Base-by-base conservation (phyloP, 2,888 invertebrate species). In the Meteorus cinctellus region DNA sequence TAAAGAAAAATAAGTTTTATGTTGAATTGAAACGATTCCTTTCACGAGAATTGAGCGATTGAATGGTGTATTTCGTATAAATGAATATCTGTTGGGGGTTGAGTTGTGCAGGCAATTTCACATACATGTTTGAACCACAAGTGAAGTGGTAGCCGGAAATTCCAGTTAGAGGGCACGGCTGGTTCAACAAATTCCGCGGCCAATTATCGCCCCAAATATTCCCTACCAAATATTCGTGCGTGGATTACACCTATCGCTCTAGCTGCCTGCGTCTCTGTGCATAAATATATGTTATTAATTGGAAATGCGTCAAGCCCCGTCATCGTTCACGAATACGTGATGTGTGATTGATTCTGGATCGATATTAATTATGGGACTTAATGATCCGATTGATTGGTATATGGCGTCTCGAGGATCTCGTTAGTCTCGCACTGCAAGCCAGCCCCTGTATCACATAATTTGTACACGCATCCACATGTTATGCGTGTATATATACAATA, bases 301-400 rank as follows among this genome's bases (percentile, higher is more conserved):
- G 70, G 34, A 60, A 41, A 24, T 27, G 19, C 59, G 36, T 60
- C 60, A 70, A 27, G 65, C 45, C 24, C 36, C 48, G 36, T 68
- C 27, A 48, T 36, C 66, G 41, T 63, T 62, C 69, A 74, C 72
- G 59, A 68, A 34, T 72, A 69, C 72, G 69, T 67, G 69, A 72
- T 77, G 78, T 65, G 78, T 81, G 80, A 83, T 86, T 83, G 86
- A 87, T 86, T 84, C 82, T 79, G 82, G 81, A 86, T 86, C 84
- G 84, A 85, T 85, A 86, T 86, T 86, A 86, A 87, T 87, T 86
- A 86, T 83, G 81, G 78, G 79, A 84, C 84, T 85, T 86, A 86
- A 86, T 86, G 86, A 86, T 86, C 85, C 81, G 83, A 82, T 84
- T 85, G 86, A 87, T 87, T 86, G 85, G 84, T 82, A 81, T 78